Base-by-base conservation (phyloP, 2,797 vertebrate species). In the Tauraco hartlaubi region DNA sequence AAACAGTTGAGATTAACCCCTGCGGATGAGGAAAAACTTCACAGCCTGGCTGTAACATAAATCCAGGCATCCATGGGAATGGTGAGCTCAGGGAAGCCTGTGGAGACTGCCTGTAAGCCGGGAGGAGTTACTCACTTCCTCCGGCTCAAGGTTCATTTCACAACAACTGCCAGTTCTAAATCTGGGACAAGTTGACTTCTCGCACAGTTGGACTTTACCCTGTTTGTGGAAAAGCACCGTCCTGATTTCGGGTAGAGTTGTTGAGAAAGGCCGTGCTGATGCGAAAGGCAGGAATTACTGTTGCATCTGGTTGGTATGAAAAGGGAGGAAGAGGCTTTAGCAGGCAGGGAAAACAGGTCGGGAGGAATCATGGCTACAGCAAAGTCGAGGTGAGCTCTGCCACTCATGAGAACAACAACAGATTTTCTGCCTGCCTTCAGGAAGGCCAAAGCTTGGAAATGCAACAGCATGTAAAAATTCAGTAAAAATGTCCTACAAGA, bases 61-160 rank as follows among this genome's bases (percentile, higher is more conserved):
- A 76, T 79, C 29, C 55, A 61, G 62, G 52, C 73, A 37, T 82
- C 62, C 52, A 79, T 56, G 73, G 76, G 55, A 78, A 66, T 59
- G 75, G 59, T 77, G 73, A 55, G 28, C n/a, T 69, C 1, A 1
- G 74, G 79, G 55, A 94, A 63, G 41, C 91, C 80, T 90, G 82
- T 74, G 69, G 79, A 90, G 76, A 72, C 79, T 90, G 84, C 59
- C 41, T 87, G 55, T 35, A 55, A 69, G 90, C 79, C 91, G 82
- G 79, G 79, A 81, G 77, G 74, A 77, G 83, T 96, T 96, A 94
- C 82, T 96, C 82, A 96, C 87, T 97, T 96, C 95, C 96, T 94
- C 66, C 21, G 0, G 52, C 82, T 69, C 90, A 90, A 94, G 91
- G 88, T 85, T 92, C 56, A 37, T 86, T 92, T 92, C 85, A 84